Base-by-base conservation (phyloP, 1,140 invertebrate genomes). In the Heliconius congener region DNA sequence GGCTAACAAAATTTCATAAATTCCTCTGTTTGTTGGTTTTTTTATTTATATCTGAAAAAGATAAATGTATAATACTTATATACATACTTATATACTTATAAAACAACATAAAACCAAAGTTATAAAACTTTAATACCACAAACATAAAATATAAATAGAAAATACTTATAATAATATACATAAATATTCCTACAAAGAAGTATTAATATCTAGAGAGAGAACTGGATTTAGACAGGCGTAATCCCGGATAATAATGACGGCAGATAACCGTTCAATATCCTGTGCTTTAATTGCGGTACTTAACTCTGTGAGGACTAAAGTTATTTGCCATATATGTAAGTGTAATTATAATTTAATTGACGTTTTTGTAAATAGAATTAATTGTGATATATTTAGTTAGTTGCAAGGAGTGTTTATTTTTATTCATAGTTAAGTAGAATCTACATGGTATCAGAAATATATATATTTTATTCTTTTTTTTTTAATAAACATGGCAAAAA, bases 211-310 rank as follows among this genome's bases (percentile, higher is more conserved):
- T 81, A 78, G 70, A 74, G 71, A 55, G 46, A 80, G 60, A 87
- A 90, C 89, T 85, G 84, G 87, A 86, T 86, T 82, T 82, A 77
- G 80, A 74, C 73, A 81, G 74, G 86, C 79, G 80, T 90, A 90
- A 91, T 88, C 86, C 88, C 37, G 75, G 89, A 90, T 90, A 88
- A 88, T 88, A 88, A 85, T 88, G 86, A 90, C 86, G 74, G 73
- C 75, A 85, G 87, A 87, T 90, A 88, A 90, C 83, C 78, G 76
- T 82, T 82, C 77, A 84, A 86, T 87, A 87, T 87, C 83, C 83
- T 86, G 84, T 87, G 83, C 82, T 82, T 87, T 87, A 88, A 89
- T 86, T 83, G 83, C 74, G 74, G 82, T 83, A 82, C 77, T 81
- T 78, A 78, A 70, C 74, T 37, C 16, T 66, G 73, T 19, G 50